These are phyloP conservation scores for Theristicus caerulescens DNA, from an alignment of 2,113 vertebrate genomes.

Conservation along the genomic window DNA sequence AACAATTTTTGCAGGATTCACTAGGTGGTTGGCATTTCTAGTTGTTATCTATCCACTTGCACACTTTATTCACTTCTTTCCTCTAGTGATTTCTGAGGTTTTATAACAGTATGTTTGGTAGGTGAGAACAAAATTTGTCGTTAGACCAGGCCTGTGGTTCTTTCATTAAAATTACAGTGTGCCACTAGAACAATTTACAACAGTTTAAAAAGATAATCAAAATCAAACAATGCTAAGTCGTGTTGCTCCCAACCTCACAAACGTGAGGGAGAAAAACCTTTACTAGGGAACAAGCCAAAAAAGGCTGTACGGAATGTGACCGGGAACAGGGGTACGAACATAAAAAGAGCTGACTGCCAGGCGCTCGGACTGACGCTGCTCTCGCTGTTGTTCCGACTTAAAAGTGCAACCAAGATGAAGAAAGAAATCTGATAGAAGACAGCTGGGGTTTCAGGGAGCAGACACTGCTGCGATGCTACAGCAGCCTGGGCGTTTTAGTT, in stretches of 20 bases:
- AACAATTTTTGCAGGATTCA: conserved; percentile 13
- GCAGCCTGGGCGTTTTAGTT: background rate
- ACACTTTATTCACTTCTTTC: background rate
- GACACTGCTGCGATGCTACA: background rate
- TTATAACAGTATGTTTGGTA: background rate
- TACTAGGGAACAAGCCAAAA: background rate
- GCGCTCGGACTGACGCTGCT: background rate
- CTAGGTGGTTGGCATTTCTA: background rate
- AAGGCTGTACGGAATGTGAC: background rate
- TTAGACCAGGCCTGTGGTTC: background rate
- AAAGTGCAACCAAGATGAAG: background rate
- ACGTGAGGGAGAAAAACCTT: background rate
- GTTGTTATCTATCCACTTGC: background rate
- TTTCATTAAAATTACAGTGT: background rate
- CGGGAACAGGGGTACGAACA: background rate
- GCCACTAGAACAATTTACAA: background rate
- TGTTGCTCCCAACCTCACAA: background rate
- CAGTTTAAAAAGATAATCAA: background rate
- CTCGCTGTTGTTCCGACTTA: background rate
- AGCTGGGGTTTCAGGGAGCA: background rate
- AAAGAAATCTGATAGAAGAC: background rate
- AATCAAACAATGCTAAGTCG: background rate
- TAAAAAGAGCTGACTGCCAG: background rate
- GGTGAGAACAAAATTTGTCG: background rate
- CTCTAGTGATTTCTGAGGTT: background rate